Base-by-base conservation (phyloP, 2,113 vertebrate species). In the Cebus imitator region DNA sequence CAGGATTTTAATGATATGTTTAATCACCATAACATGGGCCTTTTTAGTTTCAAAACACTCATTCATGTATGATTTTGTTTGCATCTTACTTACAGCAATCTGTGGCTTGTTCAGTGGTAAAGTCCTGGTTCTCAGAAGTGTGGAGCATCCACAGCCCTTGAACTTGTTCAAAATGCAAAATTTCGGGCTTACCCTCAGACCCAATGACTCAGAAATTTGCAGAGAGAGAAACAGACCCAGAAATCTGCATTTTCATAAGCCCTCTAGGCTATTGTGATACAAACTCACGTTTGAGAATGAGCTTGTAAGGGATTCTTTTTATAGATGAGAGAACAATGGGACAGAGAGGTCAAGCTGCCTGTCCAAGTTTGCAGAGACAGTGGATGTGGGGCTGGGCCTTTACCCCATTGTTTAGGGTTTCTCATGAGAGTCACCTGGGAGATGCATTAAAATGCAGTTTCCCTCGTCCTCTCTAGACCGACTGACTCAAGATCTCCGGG, bases 111-210 rank as follows among this genome's bases (percentile, higher is more conserved):
- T 40, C 25, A 21, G 16, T 68, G 66, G 12, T 2, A 11, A 32
- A 14, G 23, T 5, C 23, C 35, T 58, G 12, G 57, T 27, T 61
- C 58, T 87, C 70, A 66, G 80, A 78, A 45, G 8, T 32, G 21
- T n/a, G 20, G 8, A 27, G 8, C 30, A 27, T n/a, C 79, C 0
- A 11, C 14, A 50, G 5, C 23, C 1, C 21, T 35, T 30, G 13
- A 25, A 32, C 45, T 45, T 84, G 78, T 45, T 57, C 25, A 40
- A 76, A 55, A 66, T 37, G 43, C 80, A 85, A 5, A 32, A 37
- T 80, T 64, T 25, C 66, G 58, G 57, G 37, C 64, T 32, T 16
- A 27, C 37, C 35, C 48, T 9, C 32, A 55, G 43, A 76, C 11
- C 13, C 23, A 27, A 0, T 11, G 37, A 66, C 70, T 83, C 61